Evolutionary conservation across 2,113 vertebrate species (phyloP), one percentile per base, ranked within the genome.

Genomic region (Theristicus caerulescens): DNA sequence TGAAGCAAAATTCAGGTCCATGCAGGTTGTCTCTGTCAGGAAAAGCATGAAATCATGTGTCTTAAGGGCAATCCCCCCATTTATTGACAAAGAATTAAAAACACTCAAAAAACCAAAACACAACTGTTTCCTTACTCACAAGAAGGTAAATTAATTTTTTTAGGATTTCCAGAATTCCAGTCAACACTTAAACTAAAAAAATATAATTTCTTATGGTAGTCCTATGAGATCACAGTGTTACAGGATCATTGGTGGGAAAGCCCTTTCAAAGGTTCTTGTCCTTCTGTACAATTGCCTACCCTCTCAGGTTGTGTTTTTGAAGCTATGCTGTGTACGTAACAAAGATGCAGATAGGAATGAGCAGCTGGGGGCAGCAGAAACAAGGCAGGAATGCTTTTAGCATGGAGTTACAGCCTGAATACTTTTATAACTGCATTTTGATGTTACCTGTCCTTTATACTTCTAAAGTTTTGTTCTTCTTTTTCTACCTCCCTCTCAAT

Each of bases 311-410:
- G 16, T 38, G 40, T 25, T 91, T 79, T 80, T 80, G 26, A 52
- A 59, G 8, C 38, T 25, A 11, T 8, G 24, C 36, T 46, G 38
- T 32, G 25, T 21, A 9, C 7, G 1, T 29, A 42, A 32, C 10
- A 38, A 55, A 90, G 49, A 46, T 32, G 17, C 22, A 67, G 70
- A 32, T 24, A 47, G 57, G 22, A 93, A 29, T 34, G 78, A 74
- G 44, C 94, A 90, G 70, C 78, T 87, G 73, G 52, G 90, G 87
- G 90, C 88, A 94, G 87, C 61, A 94, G 73, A 96, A 93, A 87
- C 84, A 87, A 94, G 47, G 47, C 44, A 85, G 77, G 73, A 82
- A 55, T 82, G 14, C 51, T 78, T 62, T 84, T 66, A 66, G 40
- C 31, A 14, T 79, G 57, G 51, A 54, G 29, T 84, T 46, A 38